phyloP scores from a whole-genome alignment of 2,113 vertebrate species.

The Ranitomeya variabilis region DNA sequence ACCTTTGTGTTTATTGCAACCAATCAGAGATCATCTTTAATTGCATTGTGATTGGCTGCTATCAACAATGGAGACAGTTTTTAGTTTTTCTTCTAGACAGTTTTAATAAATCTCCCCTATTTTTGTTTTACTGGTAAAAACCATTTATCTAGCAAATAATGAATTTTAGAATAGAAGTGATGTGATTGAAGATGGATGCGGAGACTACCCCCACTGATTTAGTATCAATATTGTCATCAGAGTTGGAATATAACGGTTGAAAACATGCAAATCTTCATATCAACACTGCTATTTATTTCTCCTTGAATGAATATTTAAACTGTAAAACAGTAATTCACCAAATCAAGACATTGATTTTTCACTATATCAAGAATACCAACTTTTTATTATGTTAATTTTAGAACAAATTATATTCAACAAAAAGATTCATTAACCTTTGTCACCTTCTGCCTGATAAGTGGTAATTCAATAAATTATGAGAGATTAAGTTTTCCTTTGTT shows the following conservation, averaged over 20 bases:
- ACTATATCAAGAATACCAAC: slow-evolving; percentile 9
- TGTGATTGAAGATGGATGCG: background rate
- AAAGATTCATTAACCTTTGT: slow-evolving; percentile 44
- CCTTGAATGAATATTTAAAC: slow-evolving; percentile 1
- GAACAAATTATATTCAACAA: slow-evolving; percentile 39
- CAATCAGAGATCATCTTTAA: too few species aligned
- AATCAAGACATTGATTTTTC: slow-evolving; percentile 35
- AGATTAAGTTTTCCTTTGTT: slow-evolving; percentile 41
- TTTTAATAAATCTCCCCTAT: too few species aligned
- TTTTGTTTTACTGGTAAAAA: background rate
- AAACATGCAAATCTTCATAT: background rate
- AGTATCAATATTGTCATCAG: slow-evolving; percentile 8
- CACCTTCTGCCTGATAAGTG: slow-evolving; percentile 47
- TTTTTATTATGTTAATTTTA: slow-evolving; percentile 44
- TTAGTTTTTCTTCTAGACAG: too few species aligned
- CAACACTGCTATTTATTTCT: slow-evolving; percentile 30
- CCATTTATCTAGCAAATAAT: background rate
- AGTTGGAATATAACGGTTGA: background rate
- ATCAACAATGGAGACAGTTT: too few species aligned
- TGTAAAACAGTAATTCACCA: slow-evolving; percentile 5
- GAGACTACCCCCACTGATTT: background rate
- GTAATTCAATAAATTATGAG: slow-evolving; percentile 45
- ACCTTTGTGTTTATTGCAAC: too few species aligned
- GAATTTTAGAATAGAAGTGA: background rate
- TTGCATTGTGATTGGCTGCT: too few species aligned